Evolutionary conservation across 2,888 invertebrate genomes (phyloP), one percentile per base, ranked within the genome.

Genomic region (Drosophila fungiperda): DNA sequence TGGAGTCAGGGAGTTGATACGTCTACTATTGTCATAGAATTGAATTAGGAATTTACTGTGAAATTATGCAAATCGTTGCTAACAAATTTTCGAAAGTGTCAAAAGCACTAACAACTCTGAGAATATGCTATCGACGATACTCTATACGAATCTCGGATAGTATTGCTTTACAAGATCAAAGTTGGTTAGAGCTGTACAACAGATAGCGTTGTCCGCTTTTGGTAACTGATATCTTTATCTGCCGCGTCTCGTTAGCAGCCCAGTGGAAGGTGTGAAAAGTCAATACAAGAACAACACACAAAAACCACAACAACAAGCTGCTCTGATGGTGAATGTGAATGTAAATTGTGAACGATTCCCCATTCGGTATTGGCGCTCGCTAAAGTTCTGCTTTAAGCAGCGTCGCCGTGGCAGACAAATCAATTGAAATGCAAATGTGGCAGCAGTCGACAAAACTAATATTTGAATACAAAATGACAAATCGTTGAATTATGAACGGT

Each of bases 381-480:
- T 84, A 68, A 84, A 75, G 85, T 89, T 87, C 87, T 87, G 69
- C 79, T 78, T 75, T 80, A 85, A 69, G 62, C 87, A 69, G 62
- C 58, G 72, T 64, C 12, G 36, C 15, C 48, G 57, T 42, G 49
- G 66, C 36, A 64, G 75, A 84, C 68, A 78, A 87, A 76, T 87
- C 86, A 83, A 87, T 87, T 87, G 87, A 89, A 69, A 87, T 87
- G 87, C 88, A 87, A 87, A 87, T 87, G 76, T 55, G 49, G 45
- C 76, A 67, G 61, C 76, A 63, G 65, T 60, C 50, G 64, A 59
- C 35, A 61, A 65, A 65, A 82, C 77, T 69, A 82, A 80, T 87
- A 89, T 89, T 89, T 87, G 76, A 87, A 87, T 89, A 85, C 86
- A 87, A 75, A 87, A 80, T 85, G 88, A 89, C 89, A 87, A 89